These are phyloP conservation scores for Paramormyrops kingsleyae DNA, from an alignment of 2,113 vertebrate species.

Conservation along the genomic window DNA sequence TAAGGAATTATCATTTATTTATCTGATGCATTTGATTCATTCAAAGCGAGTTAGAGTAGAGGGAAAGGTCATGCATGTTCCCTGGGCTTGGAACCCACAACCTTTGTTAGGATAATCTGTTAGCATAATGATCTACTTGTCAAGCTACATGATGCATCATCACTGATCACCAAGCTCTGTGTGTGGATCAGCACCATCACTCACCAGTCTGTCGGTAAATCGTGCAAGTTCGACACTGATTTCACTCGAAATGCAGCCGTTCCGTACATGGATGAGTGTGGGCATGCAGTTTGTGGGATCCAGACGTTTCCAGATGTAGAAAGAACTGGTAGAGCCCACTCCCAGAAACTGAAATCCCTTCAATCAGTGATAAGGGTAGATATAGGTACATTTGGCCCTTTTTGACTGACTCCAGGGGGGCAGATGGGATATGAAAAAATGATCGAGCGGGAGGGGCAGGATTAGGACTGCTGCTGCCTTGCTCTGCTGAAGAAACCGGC, in stretches of 20 bases:
- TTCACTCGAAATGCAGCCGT: neutral
- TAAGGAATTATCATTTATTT: neutral
- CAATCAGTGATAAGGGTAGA: neutral
- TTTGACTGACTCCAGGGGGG: neutral
- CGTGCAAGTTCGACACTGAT: neutral
- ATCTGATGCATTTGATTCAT: no score
- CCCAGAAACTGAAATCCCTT: neutral
- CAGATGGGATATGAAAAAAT: neutral
- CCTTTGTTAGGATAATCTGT: neutral
- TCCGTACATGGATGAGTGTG: neutral
- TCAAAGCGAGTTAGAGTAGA: neutral
- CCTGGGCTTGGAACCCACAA: neutral
- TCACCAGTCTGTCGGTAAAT: neutral
- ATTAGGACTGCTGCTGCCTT: conserved; percentile 42
- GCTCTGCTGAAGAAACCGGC: neutral
- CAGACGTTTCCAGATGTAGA: neutral
- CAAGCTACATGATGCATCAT: neutral
- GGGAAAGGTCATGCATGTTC: neutral
- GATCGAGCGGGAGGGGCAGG: neutral
- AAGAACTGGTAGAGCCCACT: neutral
- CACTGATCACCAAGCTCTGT: neutral
- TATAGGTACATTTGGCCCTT: neutral
- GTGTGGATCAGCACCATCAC: neutral
- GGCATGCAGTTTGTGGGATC: neutral
- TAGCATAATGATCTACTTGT: neutral